Evolutionary conservation across 2,797 vertebrate genomes (phyloP).

Genomic region (Triplophysa bombifrons): DNA sequence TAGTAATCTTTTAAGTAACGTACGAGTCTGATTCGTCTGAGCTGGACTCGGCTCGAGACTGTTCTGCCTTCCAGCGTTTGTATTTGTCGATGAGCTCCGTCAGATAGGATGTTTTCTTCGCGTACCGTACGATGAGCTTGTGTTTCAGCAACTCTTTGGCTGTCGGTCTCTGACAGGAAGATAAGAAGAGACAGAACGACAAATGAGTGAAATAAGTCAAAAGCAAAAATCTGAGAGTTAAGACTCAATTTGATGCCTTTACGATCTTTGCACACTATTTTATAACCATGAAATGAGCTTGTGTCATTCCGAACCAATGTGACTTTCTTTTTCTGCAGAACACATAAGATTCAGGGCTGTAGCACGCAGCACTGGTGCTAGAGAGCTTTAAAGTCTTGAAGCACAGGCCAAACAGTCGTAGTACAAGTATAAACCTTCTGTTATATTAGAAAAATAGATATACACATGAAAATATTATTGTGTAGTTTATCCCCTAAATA

Average conservation of each 20-base stretch:
- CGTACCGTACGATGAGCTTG: constrained; percentile 93
- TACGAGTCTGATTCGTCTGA: constrained; percentile 95
- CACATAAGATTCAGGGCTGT: no score
- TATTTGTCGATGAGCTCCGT: constrained; percentile 96
- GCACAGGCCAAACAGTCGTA: no score
- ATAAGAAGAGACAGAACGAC: neutral
- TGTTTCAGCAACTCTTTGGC: constrained; percentile 98
- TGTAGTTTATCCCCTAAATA: no score
- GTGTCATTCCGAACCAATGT: no score
- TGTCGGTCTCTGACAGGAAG: constrained; percentile 85
- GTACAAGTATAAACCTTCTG: no score
- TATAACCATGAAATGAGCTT: neutral
- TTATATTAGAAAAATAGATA: no score
- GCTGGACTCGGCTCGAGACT: constrained; percentile 89
- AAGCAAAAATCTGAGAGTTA: neutral
- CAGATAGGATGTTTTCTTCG: constrained; percentile 98
- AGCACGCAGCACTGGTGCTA: no score
- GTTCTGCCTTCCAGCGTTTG: constrained; percentile 95
- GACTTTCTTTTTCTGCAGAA: no score
- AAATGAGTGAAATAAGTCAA: neutral
- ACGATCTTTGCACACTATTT: neutral
- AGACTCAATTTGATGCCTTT: neutral
- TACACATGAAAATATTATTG: no score
- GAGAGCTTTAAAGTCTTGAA: no score
- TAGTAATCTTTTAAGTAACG: constrained; percentile 59